Evolutionary conservation across 1,140 invertebrate species (phyloP).

Genomic region (Lepidurus arcticus): DNA sequence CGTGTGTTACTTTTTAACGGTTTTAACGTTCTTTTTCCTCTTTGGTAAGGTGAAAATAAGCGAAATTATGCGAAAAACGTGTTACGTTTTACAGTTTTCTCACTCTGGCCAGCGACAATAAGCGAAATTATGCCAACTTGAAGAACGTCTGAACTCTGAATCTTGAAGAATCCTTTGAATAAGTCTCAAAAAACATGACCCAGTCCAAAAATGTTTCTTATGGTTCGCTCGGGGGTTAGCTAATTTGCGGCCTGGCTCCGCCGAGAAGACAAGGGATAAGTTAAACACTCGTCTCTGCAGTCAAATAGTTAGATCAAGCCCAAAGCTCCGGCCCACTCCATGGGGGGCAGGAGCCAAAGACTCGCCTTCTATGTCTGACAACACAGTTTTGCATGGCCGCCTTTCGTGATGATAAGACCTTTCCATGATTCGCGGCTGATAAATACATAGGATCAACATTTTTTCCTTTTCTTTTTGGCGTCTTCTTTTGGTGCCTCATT

Average conservation of each 20-base stretch:
- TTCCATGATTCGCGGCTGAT: constrained; percentile 2
- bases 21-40: too few relatives aligned
- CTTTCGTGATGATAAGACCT: background rate
- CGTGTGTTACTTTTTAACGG: too few relatives aligned
- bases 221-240: background rate
- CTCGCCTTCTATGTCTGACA: constrained; percentile 12
- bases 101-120: too few relatives aligned
- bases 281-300: constrained; percentile 19
- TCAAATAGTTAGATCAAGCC: constrained; percentile 15
- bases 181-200: too few relatives aligned
- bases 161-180: too few relatives aligned
- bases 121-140: too few relatives aligned
- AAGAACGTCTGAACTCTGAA: too few relatives aligned
- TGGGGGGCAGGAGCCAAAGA: constrained; percentile 20
- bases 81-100: too few relatives aligned
- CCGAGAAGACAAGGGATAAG: constrained; percentile 9
- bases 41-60: too few relatives aligned
- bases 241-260: constrained; percentile 6
- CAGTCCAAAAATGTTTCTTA: too few relatives aligned
- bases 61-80: too few relatives aligned
- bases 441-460: background rate
- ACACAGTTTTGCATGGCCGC: constrained; percentile 11
- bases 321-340: constrained; percentile 14
- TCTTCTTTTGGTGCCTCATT: background rate
- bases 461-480: background rate